Conservation (phyloP, 1,140 invertebrate genomes). For the Drosophila virilis region DNA sequence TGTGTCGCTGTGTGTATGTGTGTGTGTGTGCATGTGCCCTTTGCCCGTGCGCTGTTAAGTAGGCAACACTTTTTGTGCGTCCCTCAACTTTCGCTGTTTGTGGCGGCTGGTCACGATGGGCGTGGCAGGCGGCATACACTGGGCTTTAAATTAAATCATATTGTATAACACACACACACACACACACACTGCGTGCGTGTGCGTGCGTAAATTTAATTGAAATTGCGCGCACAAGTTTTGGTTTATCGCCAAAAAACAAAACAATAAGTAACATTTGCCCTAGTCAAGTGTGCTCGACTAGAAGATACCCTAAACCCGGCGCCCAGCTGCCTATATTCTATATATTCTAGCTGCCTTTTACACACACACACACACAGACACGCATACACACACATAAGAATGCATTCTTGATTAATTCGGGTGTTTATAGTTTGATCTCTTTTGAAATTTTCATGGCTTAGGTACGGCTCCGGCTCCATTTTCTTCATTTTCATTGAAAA, state of each 20-base stretch:
- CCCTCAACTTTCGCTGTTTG: conserved; percentile 48
- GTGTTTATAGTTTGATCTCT: too few relatives aligned
- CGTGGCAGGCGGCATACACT: conserved; percentile 27
- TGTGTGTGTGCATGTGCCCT: not conserved
- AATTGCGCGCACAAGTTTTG: conserved; percentile 71
- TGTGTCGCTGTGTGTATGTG: not conserved
- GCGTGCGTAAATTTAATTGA: conserved; percentile 66
- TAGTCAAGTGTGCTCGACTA: too few relatives aligned
- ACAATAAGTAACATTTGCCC: too few relatives aligned
- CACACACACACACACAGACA: too few relatives aligned
- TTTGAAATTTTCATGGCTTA: too few relatives aligned
- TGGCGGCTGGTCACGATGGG: not conserved
- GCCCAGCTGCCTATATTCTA: too few relatives aligned
- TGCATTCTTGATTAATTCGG: too few relatives aligned
- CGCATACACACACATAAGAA: too few relatives aligned
- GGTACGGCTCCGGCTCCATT: too few relatives aligned
- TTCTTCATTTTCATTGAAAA: too few relatives aligned
- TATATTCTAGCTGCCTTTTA: too few relatives aligned
- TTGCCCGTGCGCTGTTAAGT: conserved; percentile 31
- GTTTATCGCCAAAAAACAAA: conserved; percentile 59
- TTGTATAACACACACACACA: conserved; percentile 48
- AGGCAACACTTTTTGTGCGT: conserved; percentile 45
- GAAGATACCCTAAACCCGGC: too few relatives aligned
- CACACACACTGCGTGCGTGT: conserved; percentile 10
- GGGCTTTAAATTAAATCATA: conserved; percentile 71